These are phyloP conservation scores for Engraulis encrasicolus DNA, from an alignment of 2,113 vertebrate genomes.

Conservation along the genomic window DNA sequence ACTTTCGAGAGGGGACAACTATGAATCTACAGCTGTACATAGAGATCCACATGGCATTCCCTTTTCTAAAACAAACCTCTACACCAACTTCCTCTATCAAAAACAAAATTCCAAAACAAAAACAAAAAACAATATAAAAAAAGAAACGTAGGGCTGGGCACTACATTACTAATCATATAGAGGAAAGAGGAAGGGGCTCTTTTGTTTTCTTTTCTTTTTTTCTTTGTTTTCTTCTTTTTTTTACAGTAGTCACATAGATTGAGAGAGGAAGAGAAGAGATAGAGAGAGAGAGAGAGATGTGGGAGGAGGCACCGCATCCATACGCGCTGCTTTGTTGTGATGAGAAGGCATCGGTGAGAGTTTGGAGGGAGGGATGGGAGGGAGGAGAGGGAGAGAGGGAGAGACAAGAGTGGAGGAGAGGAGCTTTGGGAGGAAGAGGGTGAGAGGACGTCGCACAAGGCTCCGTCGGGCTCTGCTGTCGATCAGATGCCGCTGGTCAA, in stretches of 20 bases:
- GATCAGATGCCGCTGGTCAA: constrained; percentile 36
- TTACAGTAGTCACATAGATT: neutral
- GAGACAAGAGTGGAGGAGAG: neutral
- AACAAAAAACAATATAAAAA: neutral
- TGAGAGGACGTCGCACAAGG: constrained; percentile 44
- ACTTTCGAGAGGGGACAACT: neutral
- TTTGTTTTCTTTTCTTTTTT: neutral
- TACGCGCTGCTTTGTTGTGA: constrained; percentile 34
- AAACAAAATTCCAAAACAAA: neutral
- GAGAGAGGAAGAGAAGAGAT: constrained; percentile 20
- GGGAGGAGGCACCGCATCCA: constrained; percentile 44
- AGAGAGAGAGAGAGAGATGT: neutral
- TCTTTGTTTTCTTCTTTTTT: neutral
- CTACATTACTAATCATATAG: constrained; percentile 3
- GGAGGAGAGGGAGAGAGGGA: constrained; percentile 11
- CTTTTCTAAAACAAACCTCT: neutral
- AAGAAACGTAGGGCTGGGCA: constrained; percentile 13
- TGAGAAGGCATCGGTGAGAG: constrained; percentile 49
- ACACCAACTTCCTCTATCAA: neutral
- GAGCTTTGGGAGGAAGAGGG: neutral
- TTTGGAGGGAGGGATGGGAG: constrained; percentile 16
- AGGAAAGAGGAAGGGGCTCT: neutral
- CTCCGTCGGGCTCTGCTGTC: constrained; percentile 33
- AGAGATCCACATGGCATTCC: neutral
- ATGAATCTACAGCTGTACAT: constrained; percentile 6